These are phyloP conservation scores for Prionailurus bengalensis DNA, from an alignment of 2,113 vertebrate genomes.

Conservation along the genomic window DNA sequence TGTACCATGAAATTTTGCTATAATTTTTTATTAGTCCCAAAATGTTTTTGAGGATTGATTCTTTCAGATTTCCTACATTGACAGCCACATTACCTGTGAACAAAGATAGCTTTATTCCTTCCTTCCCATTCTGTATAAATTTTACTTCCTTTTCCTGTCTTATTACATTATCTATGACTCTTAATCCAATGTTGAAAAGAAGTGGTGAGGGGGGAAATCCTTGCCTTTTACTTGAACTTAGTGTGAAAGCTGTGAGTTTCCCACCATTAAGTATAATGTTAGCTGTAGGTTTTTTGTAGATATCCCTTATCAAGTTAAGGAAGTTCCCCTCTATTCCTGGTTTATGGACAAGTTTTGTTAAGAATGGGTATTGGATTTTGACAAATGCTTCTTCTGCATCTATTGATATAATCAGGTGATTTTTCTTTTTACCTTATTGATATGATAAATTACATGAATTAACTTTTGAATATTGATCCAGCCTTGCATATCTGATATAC, in stretches of 20 bases:
- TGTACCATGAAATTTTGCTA: not conserved
- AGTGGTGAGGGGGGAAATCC: not conserved
- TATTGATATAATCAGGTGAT: not conserved
- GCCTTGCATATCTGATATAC: not conserved
- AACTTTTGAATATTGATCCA: not conserved
- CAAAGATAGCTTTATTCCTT: not conserved
- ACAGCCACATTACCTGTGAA: not conserved
- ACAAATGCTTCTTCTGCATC: not conserved
- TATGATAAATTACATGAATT: not conserved
- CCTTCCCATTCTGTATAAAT: not conserved
- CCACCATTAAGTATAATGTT: not conserved
- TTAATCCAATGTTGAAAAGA: not conserved
- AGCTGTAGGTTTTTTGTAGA: not conserved
- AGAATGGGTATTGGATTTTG: not conserved
- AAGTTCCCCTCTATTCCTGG: not conserved
- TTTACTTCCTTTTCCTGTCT: not conserved
- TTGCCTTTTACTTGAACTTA: not conserved
- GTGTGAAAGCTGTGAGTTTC: not conserved
- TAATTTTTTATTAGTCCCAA: not conserved
- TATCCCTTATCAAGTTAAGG: not conserved
- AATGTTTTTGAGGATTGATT: not conserved
- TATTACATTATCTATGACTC: not conserved
- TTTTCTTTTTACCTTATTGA: not conserved
- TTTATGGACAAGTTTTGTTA: not conserved
- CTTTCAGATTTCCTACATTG: not conserved